These are phyloP conservation scores for Neolamprologus caudopunctatus DNA, from an alignment of 2,113 vertebrate species.

Conservation along the genomic window DNA sequence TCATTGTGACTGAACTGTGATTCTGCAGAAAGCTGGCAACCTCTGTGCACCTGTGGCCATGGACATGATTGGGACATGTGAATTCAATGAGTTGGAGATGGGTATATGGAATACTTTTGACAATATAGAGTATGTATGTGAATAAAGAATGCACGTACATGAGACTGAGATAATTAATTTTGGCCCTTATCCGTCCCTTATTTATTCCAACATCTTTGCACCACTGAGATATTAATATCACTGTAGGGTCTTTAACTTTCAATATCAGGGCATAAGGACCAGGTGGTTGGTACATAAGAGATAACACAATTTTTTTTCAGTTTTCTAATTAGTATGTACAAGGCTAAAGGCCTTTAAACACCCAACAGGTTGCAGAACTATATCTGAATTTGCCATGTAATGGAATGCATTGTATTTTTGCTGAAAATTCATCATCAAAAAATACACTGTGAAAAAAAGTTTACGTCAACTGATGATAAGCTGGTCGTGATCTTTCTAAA, in stretches of 20 bases:
- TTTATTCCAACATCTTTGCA: background rate
- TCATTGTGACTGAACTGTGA: no score
- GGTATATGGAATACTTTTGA: background rate
- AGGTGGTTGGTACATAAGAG: background rate
- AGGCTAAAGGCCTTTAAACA: background rate
- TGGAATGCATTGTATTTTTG: background rate
- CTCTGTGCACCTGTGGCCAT: background rate
- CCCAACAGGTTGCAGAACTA: background rate
- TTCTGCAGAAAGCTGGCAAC: background rate
- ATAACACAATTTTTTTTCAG: background rate
- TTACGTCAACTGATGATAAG: accelerated
- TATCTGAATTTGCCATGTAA: background rate
- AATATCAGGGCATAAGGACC: background rate
- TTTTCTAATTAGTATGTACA: background rate
- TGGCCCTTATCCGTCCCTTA: background rate
- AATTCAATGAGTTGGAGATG: background rate
- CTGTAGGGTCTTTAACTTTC: background rate
- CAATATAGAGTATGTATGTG: background rate
- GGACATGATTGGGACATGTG: background rate
- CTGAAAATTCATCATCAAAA: background rate
- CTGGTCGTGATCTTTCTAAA: background rate
- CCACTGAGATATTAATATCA: accelerated
- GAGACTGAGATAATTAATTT: background rate
- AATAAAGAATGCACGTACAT: background rate
- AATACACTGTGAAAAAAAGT: background rate